phyloP scores from a whole-genome alignment of 2,113 vertebrate species.

The Notarius lentiginosus region DNA sequence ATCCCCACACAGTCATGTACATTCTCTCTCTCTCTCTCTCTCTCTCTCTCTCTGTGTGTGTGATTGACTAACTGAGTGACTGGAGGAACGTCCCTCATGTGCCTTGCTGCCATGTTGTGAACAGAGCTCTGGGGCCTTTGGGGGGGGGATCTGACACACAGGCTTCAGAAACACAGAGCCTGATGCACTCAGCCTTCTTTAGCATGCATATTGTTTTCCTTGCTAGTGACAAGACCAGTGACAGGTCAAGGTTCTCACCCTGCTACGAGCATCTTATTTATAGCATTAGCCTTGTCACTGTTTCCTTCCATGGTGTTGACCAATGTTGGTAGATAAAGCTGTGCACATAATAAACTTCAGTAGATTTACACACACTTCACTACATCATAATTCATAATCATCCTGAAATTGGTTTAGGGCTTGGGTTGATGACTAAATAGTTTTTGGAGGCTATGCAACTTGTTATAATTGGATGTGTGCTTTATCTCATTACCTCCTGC shows the following conservation, averaged over 20 bases:
- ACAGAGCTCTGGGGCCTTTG: conserved; percentile 34
- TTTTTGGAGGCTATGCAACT: background rate
- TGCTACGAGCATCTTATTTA: conserved; percentile 28
- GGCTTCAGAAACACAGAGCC: conserved; percentile 41
- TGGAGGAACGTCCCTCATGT: conserved; percentile 47
- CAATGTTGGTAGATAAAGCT: background rate
- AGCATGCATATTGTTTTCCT: conserved; percentile 44
- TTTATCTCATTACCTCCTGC: background rate
- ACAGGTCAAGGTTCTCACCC: conserved; percentile 49
- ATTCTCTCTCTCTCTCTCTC: background rate
- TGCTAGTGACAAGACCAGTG: conserved; percentile 46
- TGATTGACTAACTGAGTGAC: conserved; percentile 49
- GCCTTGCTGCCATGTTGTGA: conserved; percentile 45
- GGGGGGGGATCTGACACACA: conserved; percentile 42
- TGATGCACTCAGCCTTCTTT: conserved; percentile 36
- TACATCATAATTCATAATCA: conserved; percentile 19
- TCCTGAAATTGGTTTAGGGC: background rate
- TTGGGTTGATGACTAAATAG: background rate
- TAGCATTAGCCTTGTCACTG: conserved; percentile 35
- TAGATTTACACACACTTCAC: background rate
- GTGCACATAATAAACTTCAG: background rate
- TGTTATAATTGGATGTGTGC: background rate
- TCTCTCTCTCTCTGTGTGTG: background rate
- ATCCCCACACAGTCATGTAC: background rate
- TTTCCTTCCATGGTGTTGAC: conserved; percentile 15